Base-by-base conservation (phyloP, 2,888 invertebrate genomes). In the Luffia ferchaultella region DNA sequence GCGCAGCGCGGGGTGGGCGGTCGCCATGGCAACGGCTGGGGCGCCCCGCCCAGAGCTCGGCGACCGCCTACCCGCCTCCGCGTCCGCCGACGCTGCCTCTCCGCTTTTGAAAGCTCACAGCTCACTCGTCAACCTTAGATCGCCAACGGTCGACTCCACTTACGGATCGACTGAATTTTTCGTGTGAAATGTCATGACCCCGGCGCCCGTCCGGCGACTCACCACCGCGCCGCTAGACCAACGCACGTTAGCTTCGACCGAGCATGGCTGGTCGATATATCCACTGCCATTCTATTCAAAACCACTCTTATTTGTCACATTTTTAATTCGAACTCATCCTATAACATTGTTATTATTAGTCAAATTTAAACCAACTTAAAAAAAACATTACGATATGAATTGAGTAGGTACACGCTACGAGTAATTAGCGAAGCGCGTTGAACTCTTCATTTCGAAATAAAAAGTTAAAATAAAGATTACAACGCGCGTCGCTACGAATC, bases 21-120 rank as follows among this genome's bases (percentile, higher is more conserved):
- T 80, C 70, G 67, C 72, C 66, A 73, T 77, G 69, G 67, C 65
- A 60, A 80, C 75, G 64, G 70, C 68, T 72, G 64, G 70, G 69
- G 68, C 65, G 73, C 76, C 76, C 76, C 43, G 43, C 49, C 73
- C 75, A 76, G 75, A 72, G 59, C 59, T 40, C 46, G 16, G 46
- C 50, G 48, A 53, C 60, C 62, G 60, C 58, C 62, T 62, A 58
- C 60, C 52, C 57, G 60, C 63, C 56, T n/a, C n/a, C n/a, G n/a
- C 30, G 5, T 3, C 5, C 30, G 12, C 12, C 30, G 30, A n/a
- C 63, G 66, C 68, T 65, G 65, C 62, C 64, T 62, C 62, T 63
- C 64, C 58, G 64, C 63, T 66, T 68, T 67, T 64, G 62, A 66
- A 70, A 67, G 68, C 67, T 70, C 67, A 68, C 70, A 72, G 63